Evolutionary conservation across 2,888 invertebrate species (phyloP).

Genomic region (Carterocephalus palaemon): DNA sequence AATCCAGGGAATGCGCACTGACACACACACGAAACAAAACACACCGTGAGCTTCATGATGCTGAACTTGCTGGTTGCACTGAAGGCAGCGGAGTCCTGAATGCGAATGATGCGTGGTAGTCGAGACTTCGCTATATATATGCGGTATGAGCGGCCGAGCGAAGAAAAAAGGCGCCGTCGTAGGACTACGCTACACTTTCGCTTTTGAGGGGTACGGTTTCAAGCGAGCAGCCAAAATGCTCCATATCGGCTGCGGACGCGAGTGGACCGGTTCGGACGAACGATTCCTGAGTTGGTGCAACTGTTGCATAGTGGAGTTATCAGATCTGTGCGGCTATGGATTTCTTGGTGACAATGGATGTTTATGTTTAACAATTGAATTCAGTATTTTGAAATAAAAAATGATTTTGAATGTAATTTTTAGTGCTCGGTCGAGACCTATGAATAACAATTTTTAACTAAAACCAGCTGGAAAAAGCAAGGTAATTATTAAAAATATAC

Average conservation of each 20-base stretch:
- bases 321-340: too few relatives aligned
- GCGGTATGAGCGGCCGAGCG: slow-evolving; percentile 70
- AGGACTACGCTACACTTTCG: slow-evolving; percentile 78
- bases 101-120: slow-evolving; percentile 76
- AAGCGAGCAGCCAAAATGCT: slow-evolving; percentile 56
- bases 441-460: too few relatives aligned
- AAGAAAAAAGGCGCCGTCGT: slow-evolving; percentile 66
- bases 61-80: slow-evolving; percentile 74
- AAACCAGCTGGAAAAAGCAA: too few relatives aligned
- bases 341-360: too few relatives aligned
- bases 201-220: slow-evolving; percentile 64
- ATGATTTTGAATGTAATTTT: not conserved
- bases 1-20: slow-evolving; percentile 34
- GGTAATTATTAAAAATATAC: too few relatives aligned
- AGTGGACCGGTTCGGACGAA: slow-evolving; percentile 37
- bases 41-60: slow-evolving; percentile 79
- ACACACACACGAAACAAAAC: slow-evolving; percentile 40
- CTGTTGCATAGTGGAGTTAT: slow-evolving; percentile 19
- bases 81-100: slow-evolving; percentile 77
- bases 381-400: too few relatives aligned
- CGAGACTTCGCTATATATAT: slow-evolving; percentile 72
- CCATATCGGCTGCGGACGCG: slow-evolving; percentile 48
- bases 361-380: too few relatives aligned
- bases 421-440: not conserved
- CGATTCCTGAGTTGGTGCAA: slow-evolving; percentile 35